Conservation (phyloP, 2,888 invertebrate genomes). For the Apamea crenata region DNA sequence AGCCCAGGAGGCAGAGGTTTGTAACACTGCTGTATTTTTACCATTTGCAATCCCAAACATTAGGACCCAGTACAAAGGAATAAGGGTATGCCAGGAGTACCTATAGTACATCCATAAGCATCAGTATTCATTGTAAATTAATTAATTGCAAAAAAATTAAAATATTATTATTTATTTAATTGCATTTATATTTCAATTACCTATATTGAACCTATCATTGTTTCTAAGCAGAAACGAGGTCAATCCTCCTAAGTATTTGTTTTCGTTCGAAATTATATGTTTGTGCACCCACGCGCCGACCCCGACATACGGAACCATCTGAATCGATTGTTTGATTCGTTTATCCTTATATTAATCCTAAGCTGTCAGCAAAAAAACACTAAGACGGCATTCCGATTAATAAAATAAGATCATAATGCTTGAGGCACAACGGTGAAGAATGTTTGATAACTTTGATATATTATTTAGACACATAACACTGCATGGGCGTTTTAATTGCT, state of each 20-base stretch:
- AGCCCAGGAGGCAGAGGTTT: background rate
- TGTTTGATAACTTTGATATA: conserved; percentile 35
- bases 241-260: conserved; percentile 2
- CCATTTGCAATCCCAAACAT: background rate
- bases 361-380: conserved; percentile 10
- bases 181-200: background rate
- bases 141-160: too few relatives aligned
- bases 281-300: background rate
- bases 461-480: conserved; percentile 36
- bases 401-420: conserved; percentile 37
- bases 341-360: conserved; percentile 15
- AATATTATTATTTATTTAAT: too few relatives aligned
- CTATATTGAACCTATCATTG: background rate
- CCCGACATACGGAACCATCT: conserved; percentile 4
- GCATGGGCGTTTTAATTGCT: conserved; percentile 62
- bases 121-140: background rate
- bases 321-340: conserved; percentile 23
- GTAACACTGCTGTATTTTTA: background rate
- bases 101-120: background rate
- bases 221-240: background rate
- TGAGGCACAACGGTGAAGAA: conserved; percentile 29
- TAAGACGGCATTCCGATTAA: conserved; percentile 30
- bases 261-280: conserved; percentile 2
- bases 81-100: background rate
- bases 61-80: background rate